Base-by-base conservation (phyloP, 2,888 invertebrate genomes). In the Pollenia amentaria region DNA sequence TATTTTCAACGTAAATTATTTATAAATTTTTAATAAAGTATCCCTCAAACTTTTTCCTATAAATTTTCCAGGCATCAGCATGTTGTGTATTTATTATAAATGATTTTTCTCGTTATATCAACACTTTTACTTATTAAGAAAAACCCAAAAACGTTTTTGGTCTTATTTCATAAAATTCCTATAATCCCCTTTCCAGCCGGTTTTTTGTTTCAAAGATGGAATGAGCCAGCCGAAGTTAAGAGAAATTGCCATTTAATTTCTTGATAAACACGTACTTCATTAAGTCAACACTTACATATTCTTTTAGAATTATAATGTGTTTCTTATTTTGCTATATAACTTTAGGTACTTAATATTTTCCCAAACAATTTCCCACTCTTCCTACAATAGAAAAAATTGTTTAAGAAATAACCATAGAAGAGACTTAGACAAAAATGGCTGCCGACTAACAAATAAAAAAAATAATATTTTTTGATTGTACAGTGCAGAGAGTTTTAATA, bases 261-360 rank as follows among this genome's bases (percentile, higher is more conserved):
- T 77, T 91, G 91, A 90, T 90, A 91, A 90, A 90, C 90, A 91
- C 90, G 90, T 90, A 90, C 90, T 91, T 91, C 91, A 91, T 91
- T 91, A 91, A 91, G 89, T 90, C 90, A 91, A 91, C 91, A 90
- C 90, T 89, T 88, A 89, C 89, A 87, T 83, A 88, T 89, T 89
- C 90, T 88, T 89, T 89, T 84, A 79, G 91, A 89, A 91, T 91
- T 89, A 88, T 89, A 86, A 86, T 86, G 69, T 75, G 73, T 42
- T 78, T 53, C 64, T 76, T 76, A 57, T 70, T 85, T 84, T 67
- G 42, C n/a, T 38, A 53, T 70, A 69, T 69, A 42, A 70, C 72
- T 64, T 67, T n/a, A 40, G 57, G 18, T 70, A 42, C 14, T 40
- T 51, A 67, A 75, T 69, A 60, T 67, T 48, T 46, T 57, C 14